Conservation (phyloP, 1,140 invertebrate genomes). For the Conus ventricosus region DNA sequence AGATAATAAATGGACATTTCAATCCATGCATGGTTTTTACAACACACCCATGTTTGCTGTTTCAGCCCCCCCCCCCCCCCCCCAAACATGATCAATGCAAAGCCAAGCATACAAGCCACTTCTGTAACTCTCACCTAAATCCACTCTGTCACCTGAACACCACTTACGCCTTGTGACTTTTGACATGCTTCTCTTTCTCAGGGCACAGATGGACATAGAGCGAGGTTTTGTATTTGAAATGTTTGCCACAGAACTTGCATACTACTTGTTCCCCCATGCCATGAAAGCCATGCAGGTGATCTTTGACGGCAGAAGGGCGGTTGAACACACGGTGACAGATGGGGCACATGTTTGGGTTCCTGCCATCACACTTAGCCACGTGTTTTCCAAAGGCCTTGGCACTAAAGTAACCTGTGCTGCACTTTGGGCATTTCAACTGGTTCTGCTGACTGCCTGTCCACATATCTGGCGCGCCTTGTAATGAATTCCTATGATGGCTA, state of each 20-base stretch:
- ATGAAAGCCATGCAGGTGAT: slow-evolving; percentile 46
- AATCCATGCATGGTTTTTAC: too few relatives aligned
- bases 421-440: slow-evolving; percentile 4
- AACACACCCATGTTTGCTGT: too few relatives aligned
- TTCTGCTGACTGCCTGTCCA: neutral
- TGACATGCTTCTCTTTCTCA: neutral
- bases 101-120: neutral
- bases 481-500: neutral
- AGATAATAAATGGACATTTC: too few relatives aligned
- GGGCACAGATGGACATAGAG: slow-evolving; percentile 44
- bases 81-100: too few relatives aligned
- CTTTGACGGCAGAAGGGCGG: slow-evolving; percentile 45
- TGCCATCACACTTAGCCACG: slow-evolving; percentile 29
- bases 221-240: slow-evolving; percentile 44
- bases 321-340: slow-evolving; percentile 40
- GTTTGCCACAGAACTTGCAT: slow-evolving; percentile 44
- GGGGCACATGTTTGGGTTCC: slow-evolving; percentile 23
- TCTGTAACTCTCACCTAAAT: too few relatives aligned
- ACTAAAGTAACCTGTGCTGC: slow-evolving; percentile 15
- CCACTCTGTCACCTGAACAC: too few relatives aligned
- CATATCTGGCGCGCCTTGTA: neutral
- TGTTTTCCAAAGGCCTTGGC: neutral
- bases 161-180: neutral
- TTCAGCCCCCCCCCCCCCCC: too few relatives aligned
- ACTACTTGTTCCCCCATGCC: slow-evolving; percentile 45